Evolutionary conservation across 2,113 vertebrate species (phyloP).

Genomic region (Bettongia penicillata): DNA sequence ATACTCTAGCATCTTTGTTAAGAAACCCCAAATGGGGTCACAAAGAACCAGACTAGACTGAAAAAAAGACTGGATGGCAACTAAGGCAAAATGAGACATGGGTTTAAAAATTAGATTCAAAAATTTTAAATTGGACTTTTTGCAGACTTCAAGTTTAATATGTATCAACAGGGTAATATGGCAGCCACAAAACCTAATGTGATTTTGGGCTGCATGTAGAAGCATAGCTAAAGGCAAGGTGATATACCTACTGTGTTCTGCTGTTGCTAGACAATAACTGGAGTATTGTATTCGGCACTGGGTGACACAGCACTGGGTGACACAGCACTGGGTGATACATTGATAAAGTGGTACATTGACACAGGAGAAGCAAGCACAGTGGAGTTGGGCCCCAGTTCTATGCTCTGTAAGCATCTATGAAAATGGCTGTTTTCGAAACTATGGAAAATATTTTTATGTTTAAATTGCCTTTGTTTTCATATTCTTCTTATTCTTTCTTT

Average conservation of each 20-base stretch:
- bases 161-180: neutral
- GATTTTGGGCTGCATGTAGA: neutral
- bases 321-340: neutral
- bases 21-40: neutral
- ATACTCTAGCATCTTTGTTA: neutral
- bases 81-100: neutral
- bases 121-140: neutral
- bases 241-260: neutral
- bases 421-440: neutral
- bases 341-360: neutral
- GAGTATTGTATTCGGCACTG: neutral
- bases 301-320: neutral
- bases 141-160: neutral
- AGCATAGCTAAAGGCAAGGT: neutral
- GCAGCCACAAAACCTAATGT: neutral
- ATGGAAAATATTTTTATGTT: no score
- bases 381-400: neutral
- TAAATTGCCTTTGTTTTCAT: no score
- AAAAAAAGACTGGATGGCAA: neutral
- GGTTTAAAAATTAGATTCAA: neutral
- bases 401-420: neutral
- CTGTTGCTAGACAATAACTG: neutral
- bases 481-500: no score
- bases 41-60: neutral
- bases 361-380: neutral